phyloP scores from a whole-genome alignment of 53 echinoderm and acorn worm genomes.

The Holothuria leucospilota region DNA sequence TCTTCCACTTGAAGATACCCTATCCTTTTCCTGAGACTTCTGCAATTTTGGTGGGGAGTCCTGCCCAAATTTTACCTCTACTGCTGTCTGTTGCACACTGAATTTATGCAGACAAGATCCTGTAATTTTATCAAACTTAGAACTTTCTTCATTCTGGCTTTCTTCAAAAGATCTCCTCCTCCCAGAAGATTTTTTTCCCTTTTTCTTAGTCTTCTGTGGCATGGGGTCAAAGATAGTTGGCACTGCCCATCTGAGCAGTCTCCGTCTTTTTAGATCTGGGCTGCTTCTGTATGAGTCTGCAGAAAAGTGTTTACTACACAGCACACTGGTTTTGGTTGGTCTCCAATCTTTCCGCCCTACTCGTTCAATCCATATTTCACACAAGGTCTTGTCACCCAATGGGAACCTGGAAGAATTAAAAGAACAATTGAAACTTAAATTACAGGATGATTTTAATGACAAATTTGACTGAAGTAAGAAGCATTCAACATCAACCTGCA shows the following conservation, averaged over 20 bases:
- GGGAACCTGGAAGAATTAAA: neutral
- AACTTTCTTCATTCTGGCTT: neutral
- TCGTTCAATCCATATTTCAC: neutral
- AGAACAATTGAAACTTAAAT: too few species aligned
- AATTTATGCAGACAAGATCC: neutral
- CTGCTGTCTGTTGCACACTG: too few species aligned
- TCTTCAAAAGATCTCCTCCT: neutral
- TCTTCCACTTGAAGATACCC: neutral
- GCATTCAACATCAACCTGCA: too few species aligned
- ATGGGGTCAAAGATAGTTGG: neutral
- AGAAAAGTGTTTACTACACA: constrained; percentile 22
- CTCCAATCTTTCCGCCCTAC: neutral
- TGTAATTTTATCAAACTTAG: neutral
- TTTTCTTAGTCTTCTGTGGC: neutral
- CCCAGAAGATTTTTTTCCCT: neutral
- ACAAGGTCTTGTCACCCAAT: neutral
- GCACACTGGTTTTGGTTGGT: neutral
- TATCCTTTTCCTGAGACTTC: too few species aligned
- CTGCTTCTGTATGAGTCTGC: neutral
- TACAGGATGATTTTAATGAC: too few species aligned
- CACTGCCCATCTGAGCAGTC: neutral
- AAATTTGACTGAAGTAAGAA: too few species aligned
- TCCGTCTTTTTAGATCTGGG: neutral
- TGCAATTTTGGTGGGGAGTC: too few species aligned
- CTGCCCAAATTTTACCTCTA: too few species aligned